Evolutionary conservation across 2,797 vertebrate species (phyloP).

Genomic region (Gymnocypris eckloni): DNA sequence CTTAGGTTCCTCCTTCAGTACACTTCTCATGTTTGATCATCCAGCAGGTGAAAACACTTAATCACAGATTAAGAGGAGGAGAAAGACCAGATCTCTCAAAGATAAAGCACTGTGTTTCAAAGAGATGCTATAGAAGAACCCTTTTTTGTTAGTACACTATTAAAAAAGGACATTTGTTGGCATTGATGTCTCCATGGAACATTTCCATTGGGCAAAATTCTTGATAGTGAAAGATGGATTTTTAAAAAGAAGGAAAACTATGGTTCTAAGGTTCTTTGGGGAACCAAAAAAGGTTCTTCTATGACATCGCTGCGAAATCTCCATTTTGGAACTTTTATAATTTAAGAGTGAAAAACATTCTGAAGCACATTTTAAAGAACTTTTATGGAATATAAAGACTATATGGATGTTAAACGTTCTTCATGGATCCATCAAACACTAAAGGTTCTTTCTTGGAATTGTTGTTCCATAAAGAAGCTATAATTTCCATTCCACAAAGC

Average conservation of each 20-base stretch:
- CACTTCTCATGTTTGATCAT: neutral
- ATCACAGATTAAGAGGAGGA: neutral
- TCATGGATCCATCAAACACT: neutral
- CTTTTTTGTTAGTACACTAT: neutral
- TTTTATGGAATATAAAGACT: neutral
- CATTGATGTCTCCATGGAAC: neutral
- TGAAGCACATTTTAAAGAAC: neutral
- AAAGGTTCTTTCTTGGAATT: neutral
- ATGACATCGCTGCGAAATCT: neutral
- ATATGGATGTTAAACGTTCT: neutral
- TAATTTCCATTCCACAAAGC: neutral
- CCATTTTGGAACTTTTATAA: neutral
- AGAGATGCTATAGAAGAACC: neutral
- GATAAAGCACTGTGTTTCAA: neutral
- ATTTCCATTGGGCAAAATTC: neutral
- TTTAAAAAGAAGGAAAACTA: neutral
- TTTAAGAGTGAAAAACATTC: neutral
- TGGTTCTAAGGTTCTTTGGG: neutral
- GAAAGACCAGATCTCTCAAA: neutral
- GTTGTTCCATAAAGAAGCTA: neutral
- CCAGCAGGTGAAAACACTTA: neutral
- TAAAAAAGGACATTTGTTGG: neutral
- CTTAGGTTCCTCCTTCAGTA: neutral
- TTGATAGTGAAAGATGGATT: neutral
- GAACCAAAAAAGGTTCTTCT: neutral